These are phyloP conservation scores for Tiliqua scincoides DNA, from an alignment of 2,113 vertebrate species.

Conservation along the genomic window DNA sequence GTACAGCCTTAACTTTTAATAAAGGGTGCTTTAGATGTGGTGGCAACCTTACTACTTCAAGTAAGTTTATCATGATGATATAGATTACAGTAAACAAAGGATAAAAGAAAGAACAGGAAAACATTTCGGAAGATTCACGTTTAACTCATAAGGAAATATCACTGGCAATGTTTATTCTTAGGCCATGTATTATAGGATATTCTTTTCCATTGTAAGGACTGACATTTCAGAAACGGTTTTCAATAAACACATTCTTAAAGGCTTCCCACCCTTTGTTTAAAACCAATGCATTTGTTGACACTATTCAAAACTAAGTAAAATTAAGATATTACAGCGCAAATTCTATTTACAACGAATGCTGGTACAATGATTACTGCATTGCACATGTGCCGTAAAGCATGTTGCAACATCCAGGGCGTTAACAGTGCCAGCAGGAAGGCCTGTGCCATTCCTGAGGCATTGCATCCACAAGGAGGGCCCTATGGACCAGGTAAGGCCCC, in stretches of 20 bases:
- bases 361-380: too few relatives aligned
- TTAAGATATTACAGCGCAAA: constrained; percentile 51
- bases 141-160: constrained; percentile 71
- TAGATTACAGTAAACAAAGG: constrained; percentile 68
- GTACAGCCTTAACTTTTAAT: constrained; percentile 67
- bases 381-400: too few relatives aligned
- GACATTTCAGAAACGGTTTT: constrained; percentile 54
- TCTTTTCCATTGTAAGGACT: constrained; percentile 50
- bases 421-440: too few relatives aligned
- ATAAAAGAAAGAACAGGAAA: constrained; percentile 62
- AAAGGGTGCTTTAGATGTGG: constrained; percentile 64
- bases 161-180: constrained; percentile 64
- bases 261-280: constrained; percentile 52
- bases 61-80: constrained; percentile 64
- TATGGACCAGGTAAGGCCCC: too few relatives aligned
- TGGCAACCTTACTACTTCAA: constrained; percentile 60
- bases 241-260: constrained; percentile 68
- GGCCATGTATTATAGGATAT: constrained; percentile 35
- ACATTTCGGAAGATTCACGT: constrained; percentile 72
- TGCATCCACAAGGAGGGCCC: too few relatives aligned
- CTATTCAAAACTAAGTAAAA: constrained; percentile 53
- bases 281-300: constrained; percentile 59
- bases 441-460: too few relatives aligned
- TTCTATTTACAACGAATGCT: too few relatives aligned
- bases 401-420: too few relatives aligned